Base-by-base conservation (phyloP, 2,888 invertebrate species). In the Limnephilus auricula region DNA sequence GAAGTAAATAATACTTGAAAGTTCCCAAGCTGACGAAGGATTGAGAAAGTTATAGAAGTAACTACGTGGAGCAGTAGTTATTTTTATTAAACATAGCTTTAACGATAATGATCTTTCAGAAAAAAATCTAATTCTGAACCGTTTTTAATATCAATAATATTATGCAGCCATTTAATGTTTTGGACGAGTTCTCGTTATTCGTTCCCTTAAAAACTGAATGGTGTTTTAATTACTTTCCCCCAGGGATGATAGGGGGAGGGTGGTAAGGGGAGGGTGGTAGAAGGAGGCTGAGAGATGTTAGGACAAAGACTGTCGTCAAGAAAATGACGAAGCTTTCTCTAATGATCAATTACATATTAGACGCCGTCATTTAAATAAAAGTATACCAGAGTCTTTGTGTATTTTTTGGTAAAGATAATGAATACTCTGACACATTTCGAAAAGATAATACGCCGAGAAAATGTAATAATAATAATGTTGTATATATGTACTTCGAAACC, bases 341-440 rank as follows among this genome's bases (percentile, higher is more conserved):
- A 90, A 90, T 84, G 90, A 90, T 83, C 90, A 90, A 90, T 90
- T 90, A 89, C 79, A 89, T 79, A 79, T n/a, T 79, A 79, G 34
- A 82, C 6, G 31, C 34, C 82, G 34, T 30, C 18, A 32, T 82
- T 82, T 82, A 82, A 82, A 82, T 82, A 82, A 18, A 65, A 65
- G 50, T 65, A 65, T 25, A 65, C 50, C 18, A 25, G 5, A 65
- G 50, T 15, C 50, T 65, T 65, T 65, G 50, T 25, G 50, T 25
- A 6, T 65, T 65, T 45, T 65, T 65, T 65, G 50, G 25, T 25
- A 18, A 6, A 65, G 50, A 65, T 65, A 65, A 65, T 65, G 50
- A 65, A 65, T 65, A 65, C 50, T 25, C 50, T 65, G 50, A 65
- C 25, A 65, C 65, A n/a, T 65, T 65, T 65, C 65, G 65, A 2